These are phyloP conservation scores for Dryococelus australis DNA, from an alignment of 2,888 invertebrate species.

Conservation along the genomic window DNA sequence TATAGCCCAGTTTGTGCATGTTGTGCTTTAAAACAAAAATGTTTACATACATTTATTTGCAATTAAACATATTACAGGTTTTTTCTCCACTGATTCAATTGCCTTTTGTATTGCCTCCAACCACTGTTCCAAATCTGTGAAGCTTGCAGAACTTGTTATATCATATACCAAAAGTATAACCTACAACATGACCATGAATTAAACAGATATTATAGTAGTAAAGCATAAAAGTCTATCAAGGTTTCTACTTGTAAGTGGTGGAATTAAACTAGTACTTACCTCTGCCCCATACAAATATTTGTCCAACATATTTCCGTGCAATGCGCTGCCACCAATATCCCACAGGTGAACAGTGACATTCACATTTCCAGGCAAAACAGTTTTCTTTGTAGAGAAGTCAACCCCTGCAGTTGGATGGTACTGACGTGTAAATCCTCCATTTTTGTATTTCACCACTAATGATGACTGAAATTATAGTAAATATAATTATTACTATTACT, in stretches of 20 bases:
- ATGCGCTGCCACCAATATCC: slow-evolving; percentile 83
- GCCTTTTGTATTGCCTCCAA: slow-evolving; percentile 63
- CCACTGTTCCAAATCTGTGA: slow-evolving; percentile 80
- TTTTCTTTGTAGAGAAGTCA: slow-evolving; percentile 74
- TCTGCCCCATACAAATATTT: slow-evolving; percentile 76
- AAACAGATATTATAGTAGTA: background rate
- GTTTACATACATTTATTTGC: slow-evolving; percentile 71
- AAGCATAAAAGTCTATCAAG: background rate
- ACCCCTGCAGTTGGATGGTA: slow-evolving; percentile 73
- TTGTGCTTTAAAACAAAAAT: background rate
- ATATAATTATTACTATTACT: slow-evolving; percentile 23
- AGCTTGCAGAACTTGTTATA: slow-evolving; percentile 80
- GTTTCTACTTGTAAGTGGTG: background rate
- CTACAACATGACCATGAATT: slow-evolving; percentile 59
- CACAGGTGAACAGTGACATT: slow-evolving; percentile 79
- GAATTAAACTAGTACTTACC: slow-evolving; percentile 58
- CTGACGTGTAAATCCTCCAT: slow-evolving; percentile 69
- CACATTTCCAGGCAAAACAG: slow-evolving; percentile 64
- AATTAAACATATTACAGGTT: slow-evolving; percentile 67
- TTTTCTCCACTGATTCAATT: slow-evolving; percentile 59
- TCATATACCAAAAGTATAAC: slow-evolving; percentile 84
- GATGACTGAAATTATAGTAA: slow-evolving; percentile 62
- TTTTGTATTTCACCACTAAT: slow-evolving; percentile 70
- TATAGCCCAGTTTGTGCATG: background rate
- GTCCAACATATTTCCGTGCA: slow-evolving; percentile 79